Evolutionary conservation across 2,888 invertebrate species (phyloP), one percentile per base, ranked within the genome.

Genomic region (Lasioglossum marginatum): DNA sequence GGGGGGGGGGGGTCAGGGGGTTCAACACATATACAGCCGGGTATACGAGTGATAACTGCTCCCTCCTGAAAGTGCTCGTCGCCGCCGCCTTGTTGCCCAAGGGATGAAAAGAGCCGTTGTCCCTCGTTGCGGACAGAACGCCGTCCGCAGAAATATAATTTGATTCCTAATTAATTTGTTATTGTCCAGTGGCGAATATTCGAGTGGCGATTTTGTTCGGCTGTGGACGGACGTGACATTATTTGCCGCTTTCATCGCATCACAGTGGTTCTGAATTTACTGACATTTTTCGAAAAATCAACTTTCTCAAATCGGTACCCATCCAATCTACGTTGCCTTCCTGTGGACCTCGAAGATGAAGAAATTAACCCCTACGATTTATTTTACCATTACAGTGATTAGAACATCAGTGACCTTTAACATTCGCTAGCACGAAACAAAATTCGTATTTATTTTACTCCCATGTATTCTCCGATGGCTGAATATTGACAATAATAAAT

Each of bases 11-110:
- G 27, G n/a, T n/a, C n/a, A n/a, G 34, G 70, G 31, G 70, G 27
- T 45, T 63, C 70, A 31, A 74, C 52, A 73, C 27, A 74, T 73
- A 60, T 79, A 70, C 68, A 70, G 76, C 5, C 45, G 16, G 66
- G n/a, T 40, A 16, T 37, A n/a, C 74, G 40, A 48, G 78, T 52
- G 77, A 81, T 85, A 85, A 85, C 84, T 84, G 71, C 78, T 84
- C 78, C 43, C 77, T 48, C 66, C 34, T 66, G 77, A 83, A 83
- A 83, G 77, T 83, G 77, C 57, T 34, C 34, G 66, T 34, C 66
- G 66, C 16, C 16, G 31, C 34, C 66, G 66, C 78, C 79, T 84
- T 84, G 85, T 84, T 77, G 68, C 73, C 66, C 45, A 37, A 70
- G 74, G 60, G 78, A 84, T 66, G 74, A 82, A 81, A 81, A 34